Evolutionary conservation across 2,888 invertebrate genomes (phyloP), one percentile per base, ranked within the genome.

Genomic region (Eurytoma adleriae): DNA sequence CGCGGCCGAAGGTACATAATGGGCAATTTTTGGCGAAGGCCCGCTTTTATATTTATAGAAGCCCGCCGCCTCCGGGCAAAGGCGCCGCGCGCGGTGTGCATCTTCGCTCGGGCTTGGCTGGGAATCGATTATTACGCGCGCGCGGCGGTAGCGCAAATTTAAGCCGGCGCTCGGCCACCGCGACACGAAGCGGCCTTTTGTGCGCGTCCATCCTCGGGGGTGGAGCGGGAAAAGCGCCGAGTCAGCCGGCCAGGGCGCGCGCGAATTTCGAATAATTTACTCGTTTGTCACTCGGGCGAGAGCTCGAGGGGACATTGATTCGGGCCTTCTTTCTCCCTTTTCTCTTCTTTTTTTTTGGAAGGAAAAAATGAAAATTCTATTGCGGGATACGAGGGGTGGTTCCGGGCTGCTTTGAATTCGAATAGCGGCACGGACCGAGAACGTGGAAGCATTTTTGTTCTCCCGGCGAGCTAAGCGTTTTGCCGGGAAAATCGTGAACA

Each of bases 31-130:
- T 27, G 71, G 71, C 16, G 59, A 59, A 71, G 24, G 27, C 61
- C 7, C 48, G 14, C 50, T n/a, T 4, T 57, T 52, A 64, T 78
- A 72, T 72, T 78, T 72, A 78, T 72, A 67, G 72, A 72, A 67
- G 54, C n/a, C 13, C 5, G 54, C 54, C 14, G 3, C 14, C 54
- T 0, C 54, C 4, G 54, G 16, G 54, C 14, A n/a, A 54, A 54
- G 3, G 3, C 3, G 3, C 3, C 16, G 5, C n/a, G 14, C 50
- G 50, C 50, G 50, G 50, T 14, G 10, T 10, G 50, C 50, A 14
- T 10, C 50, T 50, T 14, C 50, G 50, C 50, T n/a, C 67, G 27
- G 57, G 66, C 16, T 30, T 4, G n/a, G 20, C 61, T 50, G 50
- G 57, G 64, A 73, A 74, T 74, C 73, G 73, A 74, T 74, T 74